Evolutionary conservation across 92 coral and sea anemone genomes (phyloP), one percentile per base, ranked within the genome.

Genomic region (Pocillopora meandrina): DNA sequence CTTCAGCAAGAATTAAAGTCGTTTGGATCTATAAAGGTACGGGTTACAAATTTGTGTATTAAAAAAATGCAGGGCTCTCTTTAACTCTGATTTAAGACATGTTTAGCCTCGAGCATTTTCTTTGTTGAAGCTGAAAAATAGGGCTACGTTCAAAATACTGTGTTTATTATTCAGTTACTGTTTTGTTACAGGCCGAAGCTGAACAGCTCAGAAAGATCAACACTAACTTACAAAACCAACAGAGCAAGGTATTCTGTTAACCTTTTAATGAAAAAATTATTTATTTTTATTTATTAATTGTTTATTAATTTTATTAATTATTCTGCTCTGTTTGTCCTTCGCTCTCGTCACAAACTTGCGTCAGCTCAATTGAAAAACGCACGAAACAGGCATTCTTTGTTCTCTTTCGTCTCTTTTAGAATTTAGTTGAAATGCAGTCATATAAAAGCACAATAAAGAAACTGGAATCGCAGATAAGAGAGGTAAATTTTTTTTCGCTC

Each of bases 191-290:
- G 98, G 21, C 92, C 70, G 95, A 94, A 61, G 56, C 93, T 12
- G 98, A 94, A 56, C 95, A 94, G 16, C 88, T 89, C 7, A 87
- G 80, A 76, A 90, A 91, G 82, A 85, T 79, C 23, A 92, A 90
- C 78, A 86, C 61, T 76, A 80, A 87, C 33, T 78, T 92, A 31
- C 98, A 94, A 73, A 87, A 78, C 71, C 95, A 93, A 64, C 93
- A 92, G 60, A 93, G 93, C 84, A 92, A 94, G 95, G 97, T 93
- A 87, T 33, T 79, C 12, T 1, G 9, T 5, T 16, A 36, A 9
- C n/a, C 9, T 18, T 77, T 20, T 31, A 83, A 85, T 90, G 75
- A 56, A 82, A 80, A 83, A 65, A 80, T 84, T 2, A 87, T 89
- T 18, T 87, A 84, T 57, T 57, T 61, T 16, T 87, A 89, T 79